These are phyloP conservation scores for Glossophaga mutica DNA, from an alignment of 2,797 vertebrate genomes.

Conservation along the genomic window DNA sequence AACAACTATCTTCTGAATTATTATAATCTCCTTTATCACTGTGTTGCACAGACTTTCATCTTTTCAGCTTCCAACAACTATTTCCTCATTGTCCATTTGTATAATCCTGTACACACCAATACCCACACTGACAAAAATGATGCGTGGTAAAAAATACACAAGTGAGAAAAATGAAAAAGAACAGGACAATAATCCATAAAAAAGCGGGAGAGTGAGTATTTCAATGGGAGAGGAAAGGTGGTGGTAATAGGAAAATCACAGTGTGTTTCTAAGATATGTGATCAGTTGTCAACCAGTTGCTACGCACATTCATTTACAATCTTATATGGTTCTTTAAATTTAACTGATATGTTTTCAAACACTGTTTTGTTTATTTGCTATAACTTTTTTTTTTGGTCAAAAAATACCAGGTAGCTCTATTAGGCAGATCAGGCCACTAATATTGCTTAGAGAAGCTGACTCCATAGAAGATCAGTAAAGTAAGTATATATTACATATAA, in stretches of 20 bases:
- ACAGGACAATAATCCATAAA: background rate
- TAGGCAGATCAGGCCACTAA: background rate
- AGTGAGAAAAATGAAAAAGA: background rate
- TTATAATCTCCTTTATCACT: background rate
- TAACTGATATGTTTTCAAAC: background rate
- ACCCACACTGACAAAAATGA: fast-evolving
- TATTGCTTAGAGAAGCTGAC: background rate
- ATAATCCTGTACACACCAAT: background rate
- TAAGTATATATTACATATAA: background rate
- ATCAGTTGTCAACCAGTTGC: background rate
- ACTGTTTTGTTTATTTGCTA: background rate
- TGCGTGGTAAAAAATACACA: background rate
- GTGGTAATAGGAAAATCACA: background rate
- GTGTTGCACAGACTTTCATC: background rate
- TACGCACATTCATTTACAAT: background rate
- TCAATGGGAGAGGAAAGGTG: background rate
- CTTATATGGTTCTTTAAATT: background rate
- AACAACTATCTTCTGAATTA: background rate
- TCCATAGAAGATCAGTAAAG: background rate
- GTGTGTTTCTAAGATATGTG: background rate
- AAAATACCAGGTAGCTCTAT: background rate
- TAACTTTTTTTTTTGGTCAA: background rate
- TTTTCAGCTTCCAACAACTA: background rate
- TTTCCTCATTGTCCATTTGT: background rate
- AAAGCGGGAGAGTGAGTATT: background rate